A percentile compares a stretch with the other conserved stretches of the same genome.
Evolutionary conservation across 2,888 invertebrate genomes (phyloP).

Genomic region (Sarcophaga caerulescens): DNA sequence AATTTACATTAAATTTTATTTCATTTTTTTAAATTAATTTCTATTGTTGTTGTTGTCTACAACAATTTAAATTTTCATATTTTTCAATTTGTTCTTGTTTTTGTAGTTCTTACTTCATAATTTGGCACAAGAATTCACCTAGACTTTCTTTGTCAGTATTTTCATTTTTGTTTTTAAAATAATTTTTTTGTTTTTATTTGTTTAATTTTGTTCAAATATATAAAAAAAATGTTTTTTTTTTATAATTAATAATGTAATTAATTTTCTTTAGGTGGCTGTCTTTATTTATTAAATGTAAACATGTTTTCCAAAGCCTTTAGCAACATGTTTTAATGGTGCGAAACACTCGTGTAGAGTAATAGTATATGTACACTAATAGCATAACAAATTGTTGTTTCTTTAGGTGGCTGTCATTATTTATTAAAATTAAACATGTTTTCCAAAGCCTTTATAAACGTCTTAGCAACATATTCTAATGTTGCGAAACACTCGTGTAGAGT

Average conservation of each 20-base stretch:
- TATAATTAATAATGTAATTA: constrained; percentile 12
- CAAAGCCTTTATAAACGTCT: background rate
- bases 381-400: no score
- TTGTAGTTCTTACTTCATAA: constrained; percentile 17
- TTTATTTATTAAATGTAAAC: no score
- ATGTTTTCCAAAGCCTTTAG: no score
- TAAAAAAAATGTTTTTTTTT: background rate
- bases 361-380: no score
- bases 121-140: constrained; percentile 69
- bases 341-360: no score
- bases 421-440: no score
- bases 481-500: no score
- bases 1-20: constrained; percentile 43
- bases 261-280: background rate
- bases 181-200: constrained; percentile 8
- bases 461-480: background rate
- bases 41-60: constrained; percentile 20
- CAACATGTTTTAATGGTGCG: no score
- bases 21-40: constrained; percentile 24
- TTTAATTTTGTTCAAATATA: background rate
- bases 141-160: constrained; percentile 41
- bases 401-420: no score
- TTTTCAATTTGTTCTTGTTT: background rate
- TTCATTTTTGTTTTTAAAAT: constrained; percentile 18
- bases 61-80: constrained; percentile 38